Evolutionary conservation across 2,113 vertebrate species (phyloP), one percentile per base, ranked within the genome.

Genomic region (Rutilus rutilus): DNA sequence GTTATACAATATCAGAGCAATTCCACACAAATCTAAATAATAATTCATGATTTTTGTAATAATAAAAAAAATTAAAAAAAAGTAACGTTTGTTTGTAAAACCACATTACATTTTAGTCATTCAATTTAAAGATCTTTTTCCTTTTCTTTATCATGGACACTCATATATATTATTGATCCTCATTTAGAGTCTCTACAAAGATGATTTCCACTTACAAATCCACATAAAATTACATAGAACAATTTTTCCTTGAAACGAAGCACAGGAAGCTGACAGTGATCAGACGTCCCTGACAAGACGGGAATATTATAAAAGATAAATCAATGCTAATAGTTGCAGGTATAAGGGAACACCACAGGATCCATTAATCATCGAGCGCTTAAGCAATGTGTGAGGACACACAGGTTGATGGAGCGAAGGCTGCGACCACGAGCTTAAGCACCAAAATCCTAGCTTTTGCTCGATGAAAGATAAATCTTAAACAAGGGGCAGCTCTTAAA

Each of bases 401-500:
- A 82, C 69, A 88, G 45, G 83, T 69, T 64, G 30, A 82, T 47
- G 74, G 78, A 88, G 88, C 89, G 90, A 88, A 89, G 88, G 87
- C 91, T 91, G 88, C 92, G 92, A 91, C 82, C 93, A 87, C 89
- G 91, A 92, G 91, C 89, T 91, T 91, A 71, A 90, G 92, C 91
- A 92, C 93, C 90, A 92, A 92, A 93, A 94, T 89, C 91, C 93
- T 93, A 93, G 93, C 92, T 92, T 92, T 85, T 87, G 74, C 87
- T 86, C 6, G 92, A 86, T 91, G 93, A 95, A 87, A 93, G 93
- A 94, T 62, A 87, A 91, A 89, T 92, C 91, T 92, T 87, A 87
- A 87, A 89, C 83, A 89, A 59, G 17, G 30, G 74, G 87, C 90
- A 83, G 47, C 91, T 91, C 90, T 93, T 94, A 93, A 93, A 92